Percentiles rank a stretch among this genome's conserved stretches.
Conservation (phyloP, 1,140 invertebrate species). For the Dendroctonus valens region DNA sequence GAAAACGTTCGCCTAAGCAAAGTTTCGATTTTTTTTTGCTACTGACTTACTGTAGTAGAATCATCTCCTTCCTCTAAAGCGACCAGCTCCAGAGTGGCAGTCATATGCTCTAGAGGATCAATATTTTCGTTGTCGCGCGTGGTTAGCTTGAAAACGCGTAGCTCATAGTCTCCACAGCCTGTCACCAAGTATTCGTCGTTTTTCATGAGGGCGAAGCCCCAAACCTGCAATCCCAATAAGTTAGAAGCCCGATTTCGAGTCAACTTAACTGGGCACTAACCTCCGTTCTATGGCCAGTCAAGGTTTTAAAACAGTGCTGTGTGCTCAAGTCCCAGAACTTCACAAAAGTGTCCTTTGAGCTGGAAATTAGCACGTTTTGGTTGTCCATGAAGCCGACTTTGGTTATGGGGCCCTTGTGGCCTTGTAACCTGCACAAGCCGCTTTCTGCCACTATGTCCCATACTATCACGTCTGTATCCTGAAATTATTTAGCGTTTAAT, state of each 20-base stretch:
- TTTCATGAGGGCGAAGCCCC: slow-evolving; percentile 77
- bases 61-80: slow-evolving; percentile 60
- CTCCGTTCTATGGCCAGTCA: slow-evolving; percentile 77
- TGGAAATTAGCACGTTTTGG: slow-evolving; percentile 78
- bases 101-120: slow-evolving; percentile 53
- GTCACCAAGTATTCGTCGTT: slow-evolving; percentile 81
- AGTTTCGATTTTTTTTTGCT: neutral
- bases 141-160: slow-evolving; percentile 78
- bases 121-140: slow-evolving; percentile 54
- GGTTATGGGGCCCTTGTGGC: slow-evolving; percentile 92
- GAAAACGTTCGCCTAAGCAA: neutral
- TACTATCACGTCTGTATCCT: slow-evolving; percentile 91
- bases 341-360: slow-evolving; percentile 91
- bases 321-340: slow-evolving; percentile 98
- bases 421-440: slow-evolving; percentile 84
- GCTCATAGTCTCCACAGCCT: slow-evolving; percentile 79
- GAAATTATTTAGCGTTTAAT: slow-evolving; percentile 21
- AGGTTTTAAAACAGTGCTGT: slow-evolving; percentile 93
- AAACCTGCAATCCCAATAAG: slow-evolving; percentile 62
- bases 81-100: slow-evolving; percentile 54
- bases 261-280: slow-evolving; percentile 48
- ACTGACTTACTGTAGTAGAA: slow-evolving; percentile 47
- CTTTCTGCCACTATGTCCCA: slow-evolving; percentile 93
- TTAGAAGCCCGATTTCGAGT: neutral
- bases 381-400: slow-evolving; percentile 78